These are phyloP conservation scores for Azemiops feae DNA, from an alignment of 2,113 vertebrate genomes.

Conservation along the genomic window DNA sequence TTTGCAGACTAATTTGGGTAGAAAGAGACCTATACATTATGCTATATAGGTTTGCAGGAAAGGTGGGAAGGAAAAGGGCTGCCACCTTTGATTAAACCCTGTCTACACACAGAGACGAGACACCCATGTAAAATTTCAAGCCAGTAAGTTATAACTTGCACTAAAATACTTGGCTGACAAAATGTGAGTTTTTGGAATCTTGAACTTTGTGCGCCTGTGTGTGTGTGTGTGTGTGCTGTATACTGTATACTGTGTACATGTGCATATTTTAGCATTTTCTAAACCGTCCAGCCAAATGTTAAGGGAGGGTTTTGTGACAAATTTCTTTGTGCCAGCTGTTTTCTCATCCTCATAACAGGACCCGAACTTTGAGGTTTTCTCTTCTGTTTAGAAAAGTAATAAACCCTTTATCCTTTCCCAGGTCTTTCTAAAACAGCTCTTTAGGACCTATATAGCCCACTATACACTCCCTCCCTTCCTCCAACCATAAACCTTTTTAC, in stretches of 20 bases:
- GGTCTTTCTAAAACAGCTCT: conserved; percentile 29
- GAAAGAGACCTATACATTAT: conserved; percentile 50
- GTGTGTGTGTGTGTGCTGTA: background rate
- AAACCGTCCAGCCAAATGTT: conserved; percentile 34
- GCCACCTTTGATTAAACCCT: conserved; percentile 18
- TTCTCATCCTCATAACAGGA: conserved; percentile 77
- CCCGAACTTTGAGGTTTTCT: conserved; percentile 74
- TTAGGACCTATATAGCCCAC: background rate
- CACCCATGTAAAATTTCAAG: background rate
- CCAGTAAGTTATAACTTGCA: background rate
- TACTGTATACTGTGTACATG: background rate
- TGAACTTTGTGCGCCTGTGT: background rate
- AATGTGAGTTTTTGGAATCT: background rate
- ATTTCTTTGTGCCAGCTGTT: conserved; percentile 70
- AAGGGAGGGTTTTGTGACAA: conserved; percentile 41
- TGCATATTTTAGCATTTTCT: conserved; percentile 17
- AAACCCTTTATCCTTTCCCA: conserved; percentile 72
- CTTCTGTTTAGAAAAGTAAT: conserved; percentile 78
- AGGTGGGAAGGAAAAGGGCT: conserved; percentile 6
- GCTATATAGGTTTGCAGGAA: conserved; percentile 21
- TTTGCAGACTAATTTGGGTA: conserved; percentile 76
- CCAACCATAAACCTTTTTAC: background rate
- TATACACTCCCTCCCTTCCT: background rate
- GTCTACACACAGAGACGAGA: background rate
- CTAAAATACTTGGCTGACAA: background rate